These are phyloP conservation scores for Adelges cooleyi DNA, from an alignment of 1,140 invertebrate genomes.

Conservation along the genomic window DNA sequence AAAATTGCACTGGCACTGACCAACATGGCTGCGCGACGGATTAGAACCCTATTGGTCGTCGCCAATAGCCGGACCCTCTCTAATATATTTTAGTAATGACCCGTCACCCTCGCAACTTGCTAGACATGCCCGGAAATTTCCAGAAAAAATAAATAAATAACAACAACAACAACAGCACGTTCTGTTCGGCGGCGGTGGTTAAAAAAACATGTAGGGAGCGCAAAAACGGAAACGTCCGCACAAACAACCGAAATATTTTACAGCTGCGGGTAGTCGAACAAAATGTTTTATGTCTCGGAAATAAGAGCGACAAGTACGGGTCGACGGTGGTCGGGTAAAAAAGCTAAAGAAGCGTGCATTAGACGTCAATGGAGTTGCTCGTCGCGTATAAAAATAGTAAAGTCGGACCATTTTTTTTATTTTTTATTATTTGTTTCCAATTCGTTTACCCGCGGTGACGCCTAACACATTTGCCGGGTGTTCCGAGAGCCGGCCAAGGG, in stretches of 20 bases:
- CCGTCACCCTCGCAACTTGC: conserved; percentile 15
- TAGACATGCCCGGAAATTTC: background rate
- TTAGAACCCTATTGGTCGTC: conserved; percentile 23
- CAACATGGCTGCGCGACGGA: conserved; percentile 17
- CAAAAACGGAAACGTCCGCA: no score
- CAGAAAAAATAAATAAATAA: background rate
- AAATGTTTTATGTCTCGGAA: background rate
- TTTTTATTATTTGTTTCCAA: conserved; percentile 20
- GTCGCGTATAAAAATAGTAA: background rate
- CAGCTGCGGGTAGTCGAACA: no score
- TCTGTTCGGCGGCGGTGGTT: background rate
- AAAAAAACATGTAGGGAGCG: no score
- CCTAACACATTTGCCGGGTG: background rate
- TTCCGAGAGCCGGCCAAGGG: background rate
- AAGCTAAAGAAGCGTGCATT: no score
- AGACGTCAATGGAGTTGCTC: background rate
- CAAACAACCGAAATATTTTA: no score
- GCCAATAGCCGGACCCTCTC: background rate
- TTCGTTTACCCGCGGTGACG: background rate
- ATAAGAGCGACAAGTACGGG: background rate
- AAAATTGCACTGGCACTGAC: conserved; percentile 8
- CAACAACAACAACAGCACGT: background rate
- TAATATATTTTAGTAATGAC: conserved; percentile 14
- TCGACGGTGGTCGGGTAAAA: background rate
- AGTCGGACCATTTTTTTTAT: conserved; percentile 1